Evolutionary conservation across 2,797 vertebrate genomes (phyloP).

Genomic region (Neostethus bicornis): DNA sequence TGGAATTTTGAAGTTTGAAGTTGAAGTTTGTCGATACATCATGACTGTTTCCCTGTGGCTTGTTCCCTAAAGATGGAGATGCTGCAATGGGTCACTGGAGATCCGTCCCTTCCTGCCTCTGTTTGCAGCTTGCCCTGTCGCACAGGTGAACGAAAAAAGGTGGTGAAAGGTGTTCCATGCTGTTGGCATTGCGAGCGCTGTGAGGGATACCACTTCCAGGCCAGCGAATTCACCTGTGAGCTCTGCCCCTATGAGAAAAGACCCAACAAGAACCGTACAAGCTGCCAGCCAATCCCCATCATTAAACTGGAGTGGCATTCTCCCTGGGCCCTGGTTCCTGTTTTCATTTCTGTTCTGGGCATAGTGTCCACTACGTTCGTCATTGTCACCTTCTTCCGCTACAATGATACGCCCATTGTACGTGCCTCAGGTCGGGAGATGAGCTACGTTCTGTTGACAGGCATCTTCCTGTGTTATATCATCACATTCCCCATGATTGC

Average conservation of each 20-base stretch:
- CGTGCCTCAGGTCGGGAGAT: constrained; percentile 93
- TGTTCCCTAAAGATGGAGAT: constrained; percentile 81
- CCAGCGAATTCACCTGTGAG: constrained; percentile 91
- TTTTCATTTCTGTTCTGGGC: constrained; percentile 94
- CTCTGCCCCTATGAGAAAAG: constrained; percentile 92
- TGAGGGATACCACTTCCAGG: constrained; percentile 92
- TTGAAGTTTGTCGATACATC: no score
- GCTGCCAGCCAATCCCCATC: constrained; percentile 91
- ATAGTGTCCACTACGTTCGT: constrained; percentile 95
- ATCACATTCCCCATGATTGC: constrained; percentile 98
- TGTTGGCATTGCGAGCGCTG: constrained; percentile 98
- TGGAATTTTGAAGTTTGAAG: no score
- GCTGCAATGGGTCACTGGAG: constrained; percentile 87
- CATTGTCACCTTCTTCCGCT: constrained; percentile 91
- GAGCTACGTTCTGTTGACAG: constrained; percentile 95
- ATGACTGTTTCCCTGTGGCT: neutral
- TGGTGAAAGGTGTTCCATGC: constrained; percentile 92
- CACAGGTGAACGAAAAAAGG: constrained; percentile 93
- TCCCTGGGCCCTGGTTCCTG: constrained; percentile 91
- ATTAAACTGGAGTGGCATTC: constrained; percentile 98
- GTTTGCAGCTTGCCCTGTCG: constrained; percentile 93
- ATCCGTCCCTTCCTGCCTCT: constrained; percentile 81
- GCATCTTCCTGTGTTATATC: constrained; percentile 96
- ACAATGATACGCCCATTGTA: constrained; percentile 96
- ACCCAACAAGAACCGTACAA: constrained; percentile 91